phyloP scores from a whole-genome alignment of 2,888 invertebrate genomes.

The Mimumesa dahlbomi region DNA sequence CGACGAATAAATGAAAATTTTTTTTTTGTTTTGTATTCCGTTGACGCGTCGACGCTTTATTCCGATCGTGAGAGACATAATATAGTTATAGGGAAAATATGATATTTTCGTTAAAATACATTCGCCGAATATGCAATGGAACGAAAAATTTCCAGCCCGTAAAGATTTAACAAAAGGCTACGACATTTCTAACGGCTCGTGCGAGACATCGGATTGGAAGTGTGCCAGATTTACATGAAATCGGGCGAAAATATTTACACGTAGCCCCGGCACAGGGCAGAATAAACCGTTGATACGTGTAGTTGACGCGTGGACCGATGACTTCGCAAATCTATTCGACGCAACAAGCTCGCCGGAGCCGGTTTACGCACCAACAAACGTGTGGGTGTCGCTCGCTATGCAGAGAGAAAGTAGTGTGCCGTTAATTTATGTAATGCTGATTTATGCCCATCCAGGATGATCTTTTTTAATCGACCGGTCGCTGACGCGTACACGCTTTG shows the following conservation, averaged over 20 bases:
- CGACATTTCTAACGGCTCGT: background rate
- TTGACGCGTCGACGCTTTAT: no score
- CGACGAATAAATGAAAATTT: no score
- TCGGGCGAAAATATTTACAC: slow-evolving; percentile 6
- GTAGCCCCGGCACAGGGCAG: background rate
- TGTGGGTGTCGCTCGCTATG: slow-evolving; percentile 69
- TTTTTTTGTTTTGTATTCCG: no score
- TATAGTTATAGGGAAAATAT: no score
- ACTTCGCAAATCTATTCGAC: slow-evolving; percentile 42
- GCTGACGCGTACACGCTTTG: slow-evolving; percentile 47
- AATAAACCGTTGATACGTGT: slow-evolving; percentile 13
- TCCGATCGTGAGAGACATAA: no score
- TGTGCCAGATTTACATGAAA: slow-evolving; percentile 13
- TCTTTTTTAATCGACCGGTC: slow-evolving; percentile 57
- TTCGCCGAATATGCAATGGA: background rate
- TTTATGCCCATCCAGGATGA: slow-evolving; percentile 66
- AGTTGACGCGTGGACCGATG: slow-evolving; percentile 44
- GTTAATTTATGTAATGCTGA: slow-evolving; percentile 75
- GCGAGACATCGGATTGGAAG: slow-evolving; percentile 1
- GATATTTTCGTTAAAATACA: no score
- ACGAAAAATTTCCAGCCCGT: background rate
- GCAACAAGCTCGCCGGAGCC: slow-evolving; percentile 29
- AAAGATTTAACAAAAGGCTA: background rate
- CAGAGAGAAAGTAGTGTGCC: slow-evolving; percentile 68
- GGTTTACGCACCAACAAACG: slow-evolving; percentile 35